Evolutionary conservation across 1,140 invertebrate species (phyloP).

Genomic region (Diplogasteroides magnus): DNA sequence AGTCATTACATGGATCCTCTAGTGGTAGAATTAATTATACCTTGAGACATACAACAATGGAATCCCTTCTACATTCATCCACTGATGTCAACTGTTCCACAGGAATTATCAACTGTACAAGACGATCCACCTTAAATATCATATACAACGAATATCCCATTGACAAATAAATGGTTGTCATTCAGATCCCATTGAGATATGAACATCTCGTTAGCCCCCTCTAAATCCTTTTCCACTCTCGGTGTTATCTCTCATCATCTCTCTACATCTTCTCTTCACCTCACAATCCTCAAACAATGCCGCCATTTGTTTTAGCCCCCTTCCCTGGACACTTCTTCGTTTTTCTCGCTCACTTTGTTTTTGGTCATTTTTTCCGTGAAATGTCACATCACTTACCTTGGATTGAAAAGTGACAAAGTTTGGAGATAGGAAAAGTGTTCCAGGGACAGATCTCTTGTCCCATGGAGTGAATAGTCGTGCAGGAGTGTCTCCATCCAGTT

Average conservation of each 20-base stretch:
- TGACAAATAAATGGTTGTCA: not conserved
- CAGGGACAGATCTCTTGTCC: conserved; percentile 80
- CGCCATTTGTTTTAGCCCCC: too few species aligned
- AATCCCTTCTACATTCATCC: not conserved
- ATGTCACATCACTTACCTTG: conserved; percentile 64
- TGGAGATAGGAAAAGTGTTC: conserved; percentile 82
- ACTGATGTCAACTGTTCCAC: conserved; percentile 71
- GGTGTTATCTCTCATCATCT: too few species aligned
- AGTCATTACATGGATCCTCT: too few species aligned
- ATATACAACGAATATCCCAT: conserved; percentile 5
- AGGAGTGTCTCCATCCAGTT: conserved; percentile 82
- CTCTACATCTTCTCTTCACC: not conserved
- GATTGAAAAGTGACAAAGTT: conserved; percentile 95
- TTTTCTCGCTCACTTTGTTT: not conserved
- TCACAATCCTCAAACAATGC: too few species aligned
- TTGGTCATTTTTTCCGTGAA: conserved; percentile 4
- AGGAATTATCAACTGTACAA: conserved; percentile 82
- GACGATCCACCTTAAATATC: conserved; percentile 67
- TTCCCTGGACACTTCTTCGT: too few species aligned
- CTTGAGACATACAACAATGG: not conserved
- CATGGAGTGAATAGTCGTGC: conserved; percentile 90
- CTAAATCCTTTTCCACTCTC: too few species aligned
- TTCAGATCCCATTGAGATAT: too few species aligned
- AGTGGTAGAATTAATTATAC: not conserved
- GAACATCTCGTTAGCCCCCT: too few species aligned